Base-by-base conservation (phyloP, 2,113 vertebrate genomes). In the Odocoileus hemionus region DNA sequence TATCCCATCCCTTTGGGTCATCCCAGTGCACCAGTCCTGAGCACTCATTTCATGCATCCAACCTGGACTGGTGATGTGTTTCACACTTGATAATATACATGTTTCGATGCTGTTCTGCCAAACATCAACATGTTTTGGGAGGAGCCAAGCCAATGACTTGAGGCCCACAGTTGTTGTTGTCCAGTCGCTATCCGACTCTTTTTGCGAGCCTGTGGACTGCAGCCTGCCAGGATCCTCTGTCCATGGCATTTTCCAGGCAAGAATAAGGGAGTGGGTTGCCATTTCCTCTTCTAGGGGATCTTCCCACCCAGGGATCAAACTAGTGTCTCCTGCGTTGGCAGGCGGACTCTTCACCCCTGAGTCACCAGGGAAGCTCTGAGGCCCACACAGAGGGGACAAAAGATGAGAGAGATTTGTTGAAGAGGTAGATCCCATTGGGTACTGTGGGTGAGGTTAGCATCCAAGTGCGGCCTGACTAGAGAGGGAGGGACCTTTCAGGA, bases 161-260 rank as follows among this genome's bases (percentile, higher is more conserved):
- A 91, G 30, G 55, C 8, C 70, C 84, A 14, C 7, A 26, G 6
- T 9, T 57, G 55, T 25, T 39, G 19, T 17, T 39, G 21, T 14
- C 43, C 39, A 13, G 12, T 43, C 0, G 1, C 70, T 43, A 25
- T 43, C 23, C 0, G 0, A 43, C 36, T 76, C 70, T 43, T 74
- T 74, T 26, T 76, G 70, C 0, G 3, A 43, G 36, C 21, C 70
- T 0, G 1, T 76, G 70, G 36, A 76, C 70, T 7, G 70, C 43
- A 26, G 70, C 36, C 70, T 43, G 36, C 3, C 70, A 43, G 70
- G 70, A 25, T 76, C 70, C 70, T 76, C 70, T 76, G 70, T 76
- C 36, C 23, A 76, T 76, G 23, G 36, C 11, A 76, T 76, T 43
- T 76, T 76, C 70, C 70, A 76, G 70, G 70, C 36, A 76, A 43